These are phyloP conservation scores for Chondrilla cf. caribensis DNA, from an alignment of 37 sponge, comb jelly and placozoan species.

Conservation along the genomic window DNA sequence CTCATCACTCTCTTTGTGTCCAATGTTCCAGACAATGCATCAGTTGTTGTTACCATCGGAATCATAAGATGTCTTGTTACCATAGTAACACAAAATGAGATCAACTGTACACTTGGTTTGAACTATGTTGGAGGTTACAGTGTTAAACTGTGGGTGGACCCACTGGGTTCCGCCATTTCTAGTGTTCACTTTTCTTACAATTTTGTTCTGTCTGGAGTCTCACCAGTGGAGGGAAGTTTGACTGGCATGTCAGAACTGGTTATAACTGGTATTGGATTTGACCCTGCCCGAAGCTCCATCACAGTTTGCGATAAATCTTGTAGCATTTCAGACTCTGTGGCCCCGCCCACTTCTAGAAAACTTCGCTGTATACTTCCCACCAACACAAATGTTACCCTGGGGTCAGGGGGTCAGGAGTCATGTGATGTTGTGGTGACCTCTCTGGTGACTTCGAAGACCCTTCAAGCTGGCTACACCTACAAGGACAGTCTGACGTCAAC, in stretches of 20 bases:
- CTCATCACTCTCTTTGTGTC: slow-evolving; percentile 34
- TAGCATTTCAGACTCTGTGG: neutral
- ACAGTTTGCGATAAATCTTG: slow-evolving; percentile 56
- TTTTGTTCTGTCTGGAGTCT: slow-evolving; percentile 31
- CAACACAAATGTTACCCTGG: neutral
- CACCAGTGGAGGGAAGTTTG: slow-evolving; percentile 46
- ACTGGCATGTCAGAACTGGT: slow-evolving; percentile 46
- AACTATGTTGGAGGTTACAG: slow-evolving; percentile 48
- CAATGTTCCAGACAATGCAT: neutral
- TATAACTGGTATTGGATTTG: slow-evolving; percentile 56
- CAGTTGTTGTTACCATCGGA: slow-evolving; percentile 36
- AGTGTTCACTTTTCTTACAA: slow-evolving; percentile 35
- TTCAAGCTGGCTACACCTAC: slow-evolving; percentile 54
- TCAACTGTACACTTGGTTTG: slow-evolving; percentile 45
- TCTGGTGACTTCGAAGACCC: neutral
- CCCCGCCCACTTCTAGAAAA: slow-evolving; percentile 2
- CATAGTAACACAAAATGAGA: neutral
- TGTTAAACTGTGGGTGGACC: slow-evolving; percentile 20
- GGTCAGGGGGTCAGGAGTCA: neutral
- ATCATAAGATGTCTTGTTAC: slow-evolving; percentile 23
- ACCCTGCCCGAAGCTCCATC: slow-evolving; percentile 40
- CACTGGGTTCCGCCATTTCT: slow-evolving; percentile 30
- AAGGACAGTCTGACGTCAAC: slow-evolving; percentile 49
- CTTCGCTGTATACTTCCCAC: slow-evolving; percentile 56
- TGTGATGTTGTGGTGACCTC: slow-evolving; percentile 49